Conservation (phyloP, 2,113 vertebrate species). For the Anguilla japonica region DNA sequence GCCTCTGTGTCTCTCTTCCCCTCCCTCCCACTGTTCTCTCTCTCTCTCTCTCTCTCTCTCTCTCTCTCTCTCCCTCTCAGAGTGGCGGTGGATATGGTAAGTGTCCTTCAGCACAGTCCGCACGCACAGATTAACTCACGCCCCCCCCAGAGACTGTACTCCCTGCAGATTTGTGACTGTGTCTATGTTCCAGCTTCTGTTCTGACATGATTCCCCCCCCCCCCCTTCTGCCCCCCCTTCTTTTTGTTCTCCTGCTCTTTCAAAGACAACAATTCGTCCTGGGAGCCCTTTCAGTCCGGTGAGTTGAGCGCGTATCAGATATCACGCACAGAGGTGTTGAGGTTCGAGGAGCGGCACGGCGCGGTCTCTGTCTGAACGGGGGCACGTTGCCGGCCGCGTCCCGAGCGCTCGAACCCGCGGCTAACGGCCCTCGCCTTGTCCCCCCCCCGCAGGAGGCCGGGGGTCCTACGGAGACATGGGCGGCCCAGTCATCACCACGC, state of each 20-base stretch:
- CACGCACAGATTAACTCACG: constrained; percentile 18
- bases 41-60: constrained; percentile 2
- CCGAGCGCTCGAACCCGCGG: too few species aligned
- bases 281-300: constrained; percentile 71
- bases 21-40: neutral
- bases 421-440: too few species aligned
- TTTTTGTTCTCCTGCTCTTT: constrained; percentile 35
- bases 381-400: too few species aligned
- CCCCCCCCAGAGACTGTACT: too few species aligned
- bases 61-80: constrained; percentile 53
- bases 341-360: too few species aligned
- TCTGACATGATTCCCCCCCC: constrained; percentile 30
- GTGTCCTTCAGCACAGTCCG: constrained; percentile 54
- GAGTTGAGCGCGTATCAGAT: constrained; percentile 38
- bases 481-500: constrained; percentile 94
- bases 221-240: too few species aligned
- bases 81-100: constrained; percentile 95
- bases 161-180: neutral
- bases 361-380: neutral
- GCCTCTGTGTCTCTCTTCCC: too few species aligned
- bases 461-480: constrained; percentile 94
- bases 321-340: neutral
- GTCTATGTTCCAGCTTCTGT: neutral
- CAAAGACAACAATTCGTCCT: constrained; percentile 72
- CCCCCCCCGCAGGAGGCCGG: constrained; percentile 71